phyloP scores from a whole-genome alignment of 2,113 vertebrate species.

The Semnopithecus entellus region DNA sequence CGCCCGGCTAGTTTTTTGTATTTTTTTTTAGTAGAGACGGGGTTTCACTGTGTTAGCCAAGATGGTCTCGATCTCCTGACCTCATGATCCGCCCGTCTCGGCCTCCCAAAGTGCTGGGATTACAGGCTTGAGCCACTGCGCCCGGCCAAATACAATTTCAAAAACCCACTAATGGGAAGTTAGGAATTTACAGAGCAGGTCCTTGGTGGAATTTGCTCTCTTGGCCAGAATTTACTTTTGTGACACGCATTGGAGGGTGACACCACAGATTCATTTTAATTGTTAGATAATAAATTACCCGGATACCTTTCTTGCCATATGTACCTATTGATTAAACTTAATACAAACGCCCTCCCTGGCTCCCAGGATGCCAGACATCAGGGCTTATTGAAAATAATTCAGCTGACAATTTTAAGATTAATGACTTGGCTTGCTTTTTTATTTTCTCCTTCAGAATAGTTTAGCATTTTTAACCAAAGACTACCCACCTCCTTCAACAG shows the following conservation, averaged over 20 bases:
- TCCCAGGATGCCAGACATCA: constrained; percentile 78
- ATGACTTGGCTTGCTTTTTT: constrained; percentile 78
- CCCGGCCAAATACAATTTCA: background rate
- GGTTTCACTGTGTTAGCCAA: too few species aligned
- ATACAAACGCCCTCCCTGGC: constrained; percentile 80
- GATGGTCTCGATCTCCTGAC: too few species aligned
- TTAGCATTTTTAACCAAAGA: constrained; percentile 83
- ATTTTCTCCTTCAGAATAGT: constrained; percentile 64
- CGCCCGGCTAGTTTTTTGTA: too few species aligned
- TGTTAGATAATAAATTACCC: constrained; percentile 84
- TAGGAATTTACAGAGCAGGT: background rate
- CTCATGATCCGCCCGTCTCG: too few species aligned
- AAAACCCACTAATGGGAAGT: background rate
- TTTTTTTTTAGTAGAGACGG: too few species aligned
- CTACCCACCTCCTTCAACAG: constrained; percentile 60
- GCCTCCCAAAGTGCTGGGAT: too few species aligned
- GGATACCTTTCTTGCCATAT: constrained; percentile 82
- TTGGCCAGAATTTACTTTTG: background rate
- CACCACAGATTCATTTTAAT: constrained; percentile 78
- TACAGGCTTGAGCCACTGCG: too few species aligned
- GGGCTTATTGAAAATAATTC: constrained; percentile 86
- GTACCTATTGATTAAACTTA: constrained; percentile 86
- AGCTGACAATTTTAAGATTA: constrained; percentile 88
- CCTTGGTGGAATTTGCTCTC: background rate
- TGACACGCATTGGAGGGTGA: constrained; percentile 68